Base-by-base conservation (phyloP, 2,888 invertebrate species). In the Griposia aprilina region DNA sequence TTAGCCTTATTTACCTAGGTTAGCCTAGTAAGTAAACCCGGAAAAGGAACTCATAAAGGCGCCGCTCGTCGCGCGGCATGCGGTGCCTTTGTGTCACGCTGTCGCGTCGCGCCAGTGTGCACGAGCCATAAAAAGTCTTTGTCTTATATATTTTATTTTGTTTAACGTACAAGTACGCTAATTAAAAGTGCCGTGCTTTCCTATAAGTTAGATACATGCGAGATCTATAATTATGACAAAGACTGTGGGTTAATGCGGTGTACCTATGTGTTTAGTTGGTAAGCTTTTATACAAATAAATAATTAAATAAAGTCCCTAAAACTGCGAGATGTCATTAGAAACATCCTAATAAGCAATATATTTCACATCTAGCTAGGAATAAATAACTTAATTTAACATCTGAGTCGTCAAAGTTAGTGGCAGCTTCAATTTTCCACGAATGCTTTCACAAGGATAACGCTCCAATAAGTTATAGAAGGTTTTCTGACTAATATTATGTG, bases 371-470 rank as follows among this genome's bases (percentile, higher is more conserved):
- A n/a, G 0, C 11, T 26, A 13, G 5, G 4, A 8, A 26, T 59
- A 65, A 81, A 80, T 80, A 81, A 68, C 45, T 65, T n/a, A 7
- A 57, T 68, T 73, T 63, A 72, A 74, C 26, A 81, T 48, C 30
- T 26, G 23, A 66, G 30, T 26, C 48, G 72, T 70, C 66, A 74
- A 76, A 81, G 60, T 74, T 83, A 30, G 55, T 69, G 74, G 62
- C 30, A 67, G 81, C 72, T 83, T 74, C 68, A 86, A 86, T 86
- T 86, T 86, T 79, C 84, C 77, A 77, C 82, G 13, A 82, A 75
- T 77, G 86, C 72, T n/a, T 45, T 57, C 23, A 57, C 69, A 62
- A 60, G 45, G 55, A 74, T 76, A 67, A 72, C 67, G 81, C 68
- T 78, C 67, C 80, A 74, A 48, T 82, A 66, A 68, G 36, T 65